Evolutionary conservation across 2,888 invertebrate species (phyloP), one percentile per base, ranked within the genome.

Genomic region (Scaptomyza polygonia): DNA sequence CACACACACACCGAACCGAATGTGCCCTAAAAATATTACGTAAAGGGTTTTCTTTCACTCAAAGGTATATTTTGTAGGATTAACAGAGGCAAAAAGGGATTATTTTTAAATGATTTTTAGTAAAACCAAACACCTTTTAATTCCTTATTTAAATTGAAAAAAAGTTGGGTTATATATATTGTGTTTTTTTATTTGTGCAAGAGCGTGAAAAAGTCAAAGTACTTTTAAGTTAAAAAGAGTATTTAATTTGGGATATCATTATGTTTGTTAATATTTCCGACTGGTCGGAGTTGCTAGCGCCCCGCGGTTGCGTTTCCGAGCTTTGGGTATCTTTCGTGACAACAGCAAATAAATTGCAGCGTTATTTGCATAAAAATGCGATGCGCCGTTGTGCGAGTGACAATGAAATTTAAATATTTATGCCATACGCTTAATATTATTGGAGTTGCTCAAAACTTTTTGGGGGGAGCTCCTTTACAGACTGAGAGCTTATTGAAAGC

Each of bases 351-450:
- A 86, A 83, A 86, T 86, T 86, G 85, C 79, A 71, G 54, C 62
- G 58, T 63, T 83, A 86, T 86, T 85, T 83, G 86, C 86, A 86
- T 86, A 86, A 85, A 86, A 82, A 86, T 85, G 86, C 81, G 79
- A 61, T 63, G 36, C 54, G 66, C 56, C 69, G 53, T 70, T 63
- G 82, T 70, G 84, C 81, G 81, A 84, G 82, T 86, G 85, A 84
- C 86, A 85, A 86, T 86, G 85, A 85, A 85, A 85, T 86, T 85
- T 85, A 86, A 85, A 85, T 85, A 86, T 85, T 85, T 86, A 86
- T 86, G 82, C 82, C 79, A 85, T 88, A 86, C 85, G 84, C 88
- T 85, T 85, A 88, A 85, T 86, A 79, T 79, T 84, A 84, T 84
- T 84, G 83, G 84, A 84, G 72, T 83, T 85, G 71, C 74, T 76